Base-by-base conservation (phyloP, 2,113 vertebrate species). In the Indicator indicator region DNA sequence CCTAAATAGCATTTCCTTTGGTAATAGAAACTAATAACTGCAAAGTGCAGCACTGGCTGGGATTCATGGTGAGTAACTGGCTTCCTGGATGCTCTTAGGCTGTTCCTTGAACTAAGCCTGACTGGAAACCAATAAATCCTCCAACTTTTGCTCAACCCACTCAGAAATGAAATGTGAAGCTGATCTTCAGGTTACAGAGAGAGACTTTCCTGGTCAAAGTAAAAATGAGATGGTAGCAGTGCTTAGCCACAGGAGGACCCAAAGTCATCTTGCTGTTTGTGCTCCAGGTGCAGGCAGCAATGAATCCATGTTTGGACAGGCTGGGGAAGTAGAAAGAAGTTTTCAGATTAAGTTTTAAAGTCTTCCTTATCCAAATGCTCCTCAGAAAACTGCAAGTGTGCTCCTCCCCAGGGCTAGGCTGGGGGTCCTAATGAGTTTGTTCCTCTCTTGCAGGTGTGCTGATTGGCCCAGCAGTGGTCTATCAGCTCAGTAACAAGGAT, bases 21-120 rank as follows among this genome's bases (percentile, higher is more conserved):
- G 30, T 75, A 73, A 83, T 73, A 71, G 30, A 68, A 93, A 73
- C 83, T 60, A 88, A 83, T 96, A 93, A 89, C 36, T 68, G 55
- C n/a, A 33, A 80, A 90, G 83, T 77, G 82, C 79, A 83, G 52
- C 27, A 33, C 48, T 94, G 86, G 86, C 88, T 1, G 33, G 33
- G 90, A 88, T 75, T 91, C 68, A 30, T 3, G 26, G 36, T 9
- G 40, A 73, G 77, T 59, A 81, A 74, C 64, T 27, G 75, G 52
- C 38, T 88, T 52, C 64, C n/a, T 71, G 20, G 77, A 50, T 36
- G 76, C 79, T 88, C 52, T 88, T 60, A 56, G 44, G 19, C 30
- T 42, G 9, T 5, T 17, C 75, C 72, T 77, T 36, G 28, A 63
- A 64, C 42, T 52, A 3, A 32, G 38, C 3, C n/a, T 64, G 80